Evolutionary conservation across 2,797 vertebrate genomes (phyloP).

Genomic region (Clarias platycephalus): DNA sequence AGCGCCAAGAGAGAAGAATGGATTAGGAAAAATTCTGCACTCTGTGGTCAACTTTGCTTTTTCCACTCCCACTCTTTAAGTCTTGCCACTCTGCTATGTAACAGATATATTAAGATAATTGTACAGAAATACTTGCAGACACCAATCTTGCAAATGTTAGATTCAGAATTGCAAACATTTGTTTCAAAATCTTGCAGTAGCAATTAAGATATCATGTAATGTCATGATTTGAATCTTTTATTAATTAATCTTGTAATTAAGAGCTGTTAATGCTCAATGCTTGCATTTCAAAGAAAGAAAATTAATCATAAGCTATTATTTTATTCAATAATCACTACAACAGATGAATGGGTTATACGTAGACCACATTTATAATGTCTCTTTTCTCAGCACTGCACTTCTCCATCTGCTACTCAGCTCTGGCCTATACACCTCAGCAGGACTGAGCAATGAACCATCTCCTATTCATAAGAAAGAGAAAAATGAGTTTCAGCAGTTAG

Average conservation of each 20-base stretch:
- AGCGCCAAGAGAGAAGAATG: conserved; percentile 2
- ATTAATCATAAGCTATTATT: neutral
- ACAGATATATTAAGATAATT: neutral
- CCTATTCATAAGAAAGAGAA: conserved; percentile 66
- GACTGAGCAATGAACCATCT: conserved; percentile 59
- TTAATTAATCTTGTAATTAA: no score
- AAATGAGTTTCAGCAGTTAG: conserved; percentile 64
- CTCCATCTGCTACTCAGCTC: conserved; percentile 3
- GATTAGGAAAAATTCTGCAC: conserved; percentile 16
- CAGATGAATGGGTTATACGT: neutral
- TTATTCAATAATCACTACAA: conserved; percentile 9
- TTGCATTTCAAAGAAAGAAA: conserved; percentile 18
- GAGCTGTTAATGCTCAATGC: neutral
- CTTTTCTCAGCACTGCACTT: conserved; percentile 5
- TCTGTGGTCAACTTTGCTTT: neutral
- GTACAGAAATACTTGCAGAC: neutral
- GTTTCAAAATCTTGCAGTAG: neutral
- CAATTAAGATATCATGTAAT: neutral
- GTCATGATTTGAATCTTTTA: neutral
- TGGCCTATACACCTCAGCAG: conserved; percentile 29
- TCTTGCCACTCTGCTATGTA: neutral
- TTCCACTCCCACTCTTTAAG: neutral
- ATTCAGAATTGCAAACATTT: neutral
- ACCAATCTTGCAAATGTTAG: neutral
- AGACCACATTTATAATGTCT: neutral